Evolutionary conservation across 2,113 vertebrate genomes (phyloP).

Genomic region (Peromyscus leucopus): DNA sequence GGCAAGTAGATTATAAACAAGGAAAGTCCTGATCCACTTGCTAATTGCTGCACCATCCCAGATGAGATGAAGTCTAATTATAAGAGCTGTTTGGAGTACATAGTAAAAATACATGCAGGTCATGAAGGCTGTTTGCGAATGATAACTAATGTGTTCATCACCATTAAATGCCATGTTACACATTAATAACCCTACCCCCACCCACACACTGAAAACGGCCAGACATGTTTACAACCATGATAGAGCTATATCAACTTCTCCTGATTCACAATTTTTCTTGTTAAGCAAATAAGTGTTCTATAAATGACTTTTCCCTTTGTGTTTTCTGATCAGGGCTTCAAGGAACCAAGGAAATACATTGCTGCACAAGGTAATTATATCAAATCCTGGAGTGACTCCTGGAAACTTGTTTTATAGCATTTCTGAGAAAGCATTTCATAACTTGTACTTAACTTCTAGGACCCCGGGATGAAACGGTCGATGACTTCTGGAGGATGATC

Average conservation of each 20-base stretch:
- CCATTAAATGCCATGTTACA: neutral
- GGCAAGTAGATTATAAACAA: neutral
- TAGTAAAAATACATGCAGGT: neutral
- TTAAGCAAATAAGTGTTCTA: neutral
- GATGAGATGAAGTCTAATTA: neutral
- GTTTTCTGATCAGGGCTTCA: constrained; percentile 92
- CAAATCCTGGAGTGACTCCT: neutral
- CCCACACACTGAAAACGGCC: neutral
- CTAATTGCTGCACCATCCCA: neutral
- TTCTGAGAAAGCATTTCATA: neutral
- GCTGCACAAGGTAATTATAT: constrained; percentile 95
- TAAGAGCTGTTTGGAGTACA: neutral
- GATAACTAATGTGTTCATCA: neutral
- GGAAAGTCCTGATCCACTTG: neutral
- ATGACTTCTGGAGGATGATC: constrained; percentile 98
- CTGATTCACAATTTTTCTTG: neutral
- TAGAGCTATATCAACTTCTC: neutral
- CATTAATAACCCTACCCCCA: neutral
- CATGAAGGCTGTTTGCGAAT: neutral
- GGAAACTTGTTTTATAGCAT: neutral
- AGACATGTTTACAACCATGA: neutral
- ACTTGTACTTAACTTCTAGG: constrained; percentile 85
- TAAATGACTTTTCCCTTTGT: neutral
- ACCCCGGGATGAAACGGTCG: constrained; percentile 95
- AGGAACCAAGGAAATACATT: constrained; percentile 97